A percentile compares a stretch with the other conserved stretches of the same genome.
These are phyloP conservation scores for Cyprinus carpio DNA, from an alignment of 2,113 vertebrate genomes.

Conservation along the genomic window DNA sequence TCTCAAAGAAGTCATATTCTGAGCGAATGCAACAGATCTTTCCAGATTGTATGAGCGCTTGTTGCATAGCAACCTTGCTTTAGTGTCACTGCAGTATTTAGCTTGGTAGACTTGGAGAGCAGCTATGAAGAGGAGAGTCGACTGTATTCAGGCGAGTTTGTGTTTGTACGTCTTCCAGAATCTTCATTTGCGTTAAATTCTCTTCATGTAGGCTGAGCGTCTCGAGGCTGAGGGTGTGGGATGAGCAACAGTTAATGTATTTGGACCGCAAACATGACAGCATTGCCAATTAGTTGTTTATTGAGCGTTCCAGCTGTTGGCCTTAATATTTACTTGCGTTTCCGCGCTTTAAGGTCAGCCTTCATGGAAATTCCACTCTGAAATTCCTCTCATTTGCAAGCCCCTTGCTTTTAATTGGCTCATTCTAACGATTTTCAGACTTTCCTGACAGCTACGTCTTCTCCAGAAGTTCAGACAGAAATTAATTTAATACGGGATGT, in stretches of 20 bases:
- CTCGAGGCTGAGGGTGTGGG: constrained; percentile 27
- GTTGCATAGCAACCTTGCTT: constrained; percentile 75
- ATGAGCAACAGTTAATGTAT: constrained; percentile 49
- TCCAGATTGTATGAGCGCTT: constrained; percentile 24
- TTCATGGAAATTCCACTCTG: constrained; percentile 60
- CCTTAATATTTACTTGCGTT: constrained; percentile 71
- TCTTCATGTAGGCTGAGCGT: constrained; percentile 9
- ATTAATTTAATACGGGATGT: constrained; percentile 2
- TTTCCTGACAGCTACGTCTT: constrained; percentile 34
- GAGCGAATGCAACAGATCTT: constrained; percentile 6
- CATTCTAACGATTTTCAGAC: constrained; percentile 68
- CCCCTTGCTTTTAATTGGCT: constrained; percentile 69
- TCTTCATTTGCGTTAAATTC: background rate
- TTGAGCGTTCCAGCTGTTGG: constrained; percentile 62
- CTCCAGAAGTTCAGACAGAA: background rate
- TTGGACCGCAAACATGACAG: constrained; percentile 62
- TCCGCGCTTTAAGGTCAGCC: constrained; percentile 62
- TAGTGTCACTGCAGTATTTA: constrained; percentile 52
- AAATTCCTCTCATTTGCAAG: constrained; percentile 61
- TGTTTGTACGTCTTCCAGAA: constrained; percentile 3
- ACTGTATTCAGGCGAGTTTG: background rate
- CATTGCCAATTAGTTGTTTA: constrained; percentile 51
- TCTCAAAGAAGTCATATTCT: constrained; percentile 40
- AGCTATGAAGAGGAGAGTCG: background rate
- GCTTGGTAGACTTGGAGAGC: constrained; percentile 29